Evolutionary conservation across 1,140 invertebrate species (phyloP), one percentile per base, ranked within the genome.

Genomic region (Araneus ventricosus): DNA sequence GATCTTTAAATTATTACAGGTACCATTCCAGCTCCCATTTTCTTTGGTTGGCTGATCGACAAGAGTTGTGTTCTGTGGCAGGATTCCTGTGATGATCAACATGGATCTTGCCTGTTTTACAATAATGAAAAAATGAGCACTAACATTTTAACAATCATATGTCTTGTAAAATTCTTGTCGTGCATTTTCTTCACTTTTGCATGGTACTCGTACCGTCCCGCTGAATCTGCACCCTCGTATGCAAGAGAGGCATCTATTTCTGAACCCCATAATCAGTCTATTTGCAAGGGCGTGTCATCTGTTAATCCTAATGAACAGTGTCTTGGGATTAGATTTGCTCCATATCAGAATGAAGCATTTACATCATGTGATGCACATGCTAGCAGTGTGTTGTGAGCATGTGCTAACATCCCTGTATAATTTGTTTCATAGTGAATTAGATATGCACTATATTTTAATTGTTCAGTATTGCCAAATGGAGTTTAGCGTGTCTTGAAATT

Each of bases 61-160:
- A 80, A 85, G 30, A 94, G 93, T 57, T 94, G 94, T 41, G 70
- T 93, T 20, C 39, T 92, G n/a, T 94, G 93, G 93, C 93, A 27
- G 95, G 96, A 63, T 95, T 95, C 94, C 2, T 96, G 95, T 14
- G 94, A 92, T 27, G 87, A 89, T 27, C 94, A 96, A 39, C 63
- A 90, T 27, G 97, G 97, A 3, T 96, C 97, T 1, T 97, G 97
- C 92, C 95, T 97, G 10, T 96, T 97, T 37, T 97, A 97, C 92
- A 96, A 97, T 90, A 97, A 97, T 94, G 95, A 95, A 39, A 96
- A 96, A 70, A 97, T 97, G 96, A 97, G 97, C 96, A 96, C 96
- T 97, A 97, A 94, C 93, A 97, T 96, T 0, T 94, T 97, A 22
- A 94, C 85, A 7, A 93, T 94, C 8, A 88, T 97, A 0, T 94